These are phyloP conservation scores for Cheumatopsyche charites DNA, from an alignment of 1,140 invertebrate genomes.

Conservation along the genomic window DNA sequence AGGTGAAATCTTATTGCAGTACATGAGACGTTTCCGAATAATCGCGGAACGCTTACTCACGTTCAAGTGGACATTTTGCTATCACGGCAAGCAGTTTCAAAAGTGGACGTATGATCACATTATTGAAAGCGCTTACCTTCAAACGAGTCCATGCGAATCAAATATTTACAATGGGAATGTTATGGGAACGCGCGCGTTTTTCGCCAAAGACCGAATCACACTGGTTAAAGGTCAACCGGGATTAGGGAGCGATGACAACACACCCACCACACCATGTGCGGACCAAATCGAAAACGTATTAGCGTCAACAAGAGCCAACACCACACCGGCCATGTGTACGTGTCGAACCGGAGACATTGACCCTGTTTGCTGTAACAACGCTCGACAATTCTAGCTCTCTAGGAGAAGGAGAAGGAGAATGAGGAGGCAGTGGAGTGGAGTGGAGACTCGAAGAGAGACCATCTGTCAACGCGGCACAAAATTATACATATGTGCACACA, in stretches of 20 bases:
- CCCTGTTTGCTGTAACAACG: neutral
- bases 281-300: slow-evolving; percentile 18
- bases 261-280: slow-evolving; percentile 7
- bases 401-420: neutral
- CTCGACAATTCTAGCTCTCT: slow-evolving; percentile 10
- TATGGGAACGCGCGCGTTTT: neutral
- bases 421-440: too few species aligned
- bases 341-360: slow-evolving; percentile 23
- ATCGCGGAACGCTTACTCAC: too few species aligned
- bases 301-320: neutral
- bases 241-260: neutral
- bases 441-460: neutral
- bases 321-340: neutral
- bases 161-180: too few species aligned
- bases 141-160: too few species aligned
- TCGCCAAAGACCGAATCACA: neutral
- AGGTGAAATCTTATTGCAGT: too few species aligned
- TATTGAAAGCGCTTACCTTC: too few species aligned
- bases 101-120: too few species aligned
- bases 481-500: slow-evolving; percentile 12
- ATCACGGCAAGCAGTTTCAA: too few species aligned
- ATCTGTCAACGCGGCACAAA: slow-evolving; percentile 12
- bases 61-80: too few species aligned
- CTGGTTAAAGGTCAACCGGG: slow-evolving; percentile 14
- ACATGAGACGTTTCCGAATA: too few species aligned